Conservation (phyloP, 2,113 vertebrate genomes). For the Podarcis cretensis region DNA sequence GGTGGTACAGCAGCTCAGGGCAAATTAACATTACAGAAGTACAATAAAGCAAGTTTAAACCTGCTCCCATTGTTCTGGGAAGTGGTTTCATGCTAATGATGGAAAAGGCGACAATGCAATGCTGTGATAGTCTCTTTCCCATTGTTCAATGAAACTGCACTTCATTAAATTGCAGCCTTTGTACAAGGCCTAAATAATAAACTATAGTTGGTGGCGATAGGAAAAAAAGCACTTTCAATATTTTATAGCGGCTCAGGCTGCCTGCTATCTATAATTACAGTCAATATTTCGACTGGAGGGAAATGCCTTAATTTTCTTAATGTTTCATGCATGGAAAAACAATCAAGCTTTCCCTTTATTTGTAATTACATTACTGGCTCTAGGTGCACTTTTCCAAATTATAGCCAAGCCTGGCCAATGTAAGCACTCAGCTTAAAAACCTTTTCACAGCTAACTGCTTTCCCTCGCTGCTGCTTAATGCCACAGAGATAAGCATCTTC, state of each 20-base stretch:
- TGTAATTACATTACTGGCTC: slow-evolving; percentile 68
- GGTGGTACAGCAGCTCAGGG: slow-evolving; percentile 36
- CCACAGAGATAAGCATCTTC: slow-evolving; percentile 51
- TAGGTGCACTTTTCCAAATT: slow-evolving; percentile 71
- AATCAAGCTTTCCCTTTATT: slow-evolving; percentile 69
- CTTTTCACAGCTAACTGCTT: slow-evolving; percentile 46
- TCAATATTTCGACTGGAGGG: slow-evolving; percentile 63
- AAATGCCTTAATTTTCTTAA: slow-evolving; percentile 75
- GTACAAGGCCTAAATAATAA: slow-evolving; percentile 64
- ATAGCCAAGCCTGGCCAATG: slow-evolving; percentile 60
- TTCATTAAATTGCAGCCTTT: slow-evolving; percentile 66
- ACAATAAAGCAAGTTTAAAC: slow-evolving; percentile 52
- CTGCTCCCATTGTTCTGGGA: slow-evolving; percentile 47
- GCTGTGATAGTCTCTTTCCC: slow-evolving; percentile 46
- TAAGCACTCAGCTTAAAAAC: slow-evolving; percentile 53
- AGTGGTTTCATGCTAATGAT: slow-evolving; percentile 58
- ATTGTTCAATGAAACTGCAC: slow-evolving; percentile 56
- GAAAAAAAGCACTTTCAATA: slow-evolving; percentile 61
- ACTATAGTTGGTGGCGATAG: slow-evolving; percentile 50
- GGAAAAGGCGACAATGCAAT: slow-evolving; percentile 51
- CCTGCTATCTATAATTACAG: slow-evolving; percentile 75
- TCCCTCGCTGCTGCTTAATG: slow-evolving; percentile 47
- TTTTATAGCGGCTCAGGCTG: slow-evolving; percentile 64
- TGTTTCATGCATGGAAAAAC: slow-evolving; percentile 76
- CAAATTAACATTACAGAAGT: slow-evolving; percentile 49